Conservation (phyloP, 2,797 vertebrate genomes). For the Centropyge bicolor region DNA sequence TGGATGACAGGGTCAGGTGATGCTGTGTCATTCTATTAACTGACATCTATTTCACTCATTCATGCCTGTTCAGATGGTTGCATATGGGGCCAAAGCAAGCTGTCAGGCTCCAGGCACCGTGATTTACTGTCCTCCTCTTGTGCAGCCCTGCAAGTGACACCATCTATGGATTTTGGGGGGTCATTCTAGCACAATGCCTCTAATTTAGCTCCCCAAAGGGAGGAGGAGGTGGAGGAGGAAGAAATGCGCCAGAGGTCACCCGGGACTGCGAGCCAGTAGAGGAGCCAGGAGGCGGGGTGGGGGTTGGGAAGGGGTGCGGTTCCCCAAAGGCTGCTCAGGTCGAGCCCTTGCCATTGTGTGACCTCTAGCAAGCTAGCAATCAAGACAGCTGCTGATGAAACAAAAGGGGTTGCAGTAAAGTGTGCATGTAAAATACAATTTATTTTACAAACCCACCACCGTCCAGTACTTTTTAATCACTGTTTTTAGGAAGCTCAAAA, state of each 20-base stretch:
- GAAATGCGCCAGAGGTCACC: slow-evolving; percentile 86
- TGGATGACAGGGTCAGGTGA: slow-evolving; percentile 74
- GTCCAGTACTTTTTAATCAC: neutral
- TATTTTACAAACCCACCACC: slow-evolving; percentile 2
- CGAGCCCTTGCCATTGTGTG: slow-evolving; percentile 85
- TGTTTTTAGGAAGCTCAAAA: neutral
- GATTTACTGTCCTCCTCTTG: slow-evolving; percentile 79
- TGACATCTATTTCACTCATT: slow-evolving; percentile 70
- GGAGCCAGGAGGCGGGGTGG: slow-evolving; percentile 56
- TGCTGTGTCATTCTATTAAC: slow-evolving; percentile 63
- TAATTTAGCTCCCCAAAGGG: slow-evolving; percentile 86
- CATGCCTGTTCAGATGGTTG: slow-evolving; percentile 45
- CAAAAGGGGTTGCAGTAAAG: slow-evolving; percentile 52
- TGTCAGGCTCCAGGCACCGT: slow-evolving; percentile 69
- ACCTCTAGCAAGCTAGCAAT: slow-evolving; percentile 82
- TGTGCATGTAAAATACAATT: slow-evolving; percentile 3
- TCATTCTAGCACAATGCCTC: slow-evolving; percentile 87
- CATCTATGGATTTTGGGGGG: slow-evolving; percentile 86
- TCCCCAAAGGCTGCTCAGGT: slow-evolving; percentile 87
- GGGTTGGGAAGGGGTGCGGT: slow-evolving; percentile 83
- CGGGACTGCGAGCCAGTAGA: slow-evolving; percentile 74
- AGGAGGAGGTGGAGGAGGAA: slow-evolving; percentile 76
- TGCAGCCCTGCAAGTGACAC: slow-evolving; percentile 77
- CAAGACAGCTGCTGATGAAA: slow-evolving; percentile 75
- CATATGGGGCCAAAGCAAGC: slow-evolving; percentile 55